These are phyloP conservation scores for Gnathonemus echidnorhynchus DNA, from an alignment of 2,113 vertebrate genomes.

Conservation along the genomic window DNA sequence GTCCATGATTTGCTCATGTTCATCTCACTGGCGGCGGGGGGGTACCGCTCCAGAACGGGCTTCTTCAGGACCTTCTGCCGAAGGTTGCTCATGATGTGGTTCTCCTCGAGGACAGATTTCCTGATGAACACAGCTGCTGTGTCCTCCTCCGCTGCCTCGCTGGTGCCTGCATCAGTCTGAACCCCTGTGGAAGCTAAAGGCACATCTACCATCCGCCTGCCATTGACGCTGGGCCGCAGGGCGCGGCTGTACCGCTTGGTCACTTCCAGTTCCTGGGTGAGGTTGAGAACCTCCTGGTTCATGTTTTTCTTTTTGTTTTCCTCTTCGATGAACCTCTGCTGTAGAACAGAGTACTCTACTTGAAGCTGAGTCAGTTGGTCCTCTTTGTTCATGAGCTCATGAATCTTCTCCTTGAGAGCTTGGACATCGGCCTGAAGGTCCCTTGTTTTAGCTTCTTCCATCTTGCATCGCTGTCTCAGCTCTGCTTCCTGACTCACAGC, in stretches of 20 bases:
- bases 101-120: constrained; percentile 89
- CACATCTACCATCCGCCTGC: constrained; percentile 77
- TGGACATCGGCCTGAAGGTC: constrained; percentile 79
- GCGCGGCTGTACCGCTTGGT: constrained; percentile 80
- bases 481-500: constrained; percentile 74
- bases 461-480: constrained; percentile 69
- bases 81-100: constrained; percentile 90
- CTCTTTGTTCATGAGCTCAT: constrained; percentile 94
- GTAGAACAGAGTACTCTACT: constrained; percentile 78
- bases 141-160: constrained; percentile 70
- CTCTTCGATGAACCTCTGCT: constrained; percentile 78
- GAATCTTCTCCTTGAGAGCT: constrained; percentile 93
- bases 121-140: constrained; percentile 85
- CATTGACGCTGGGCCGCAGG: constrained; percentile 76
- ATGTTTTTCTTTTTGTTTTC: constrained; percentile 76
- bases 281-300: constrained; percentile 70
- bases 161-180: constrained; percentile 71
- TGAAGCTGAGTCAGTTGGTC: constrained; percentile 91
- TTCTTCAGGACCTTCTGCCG: constrained; percentile 78
- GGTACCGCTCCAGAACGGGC: constrained; percentile 80
- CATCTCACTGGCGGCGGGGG: constrained; percentile 75
- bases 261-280: constrained; percentile 79
- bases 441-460: constrained; percentile 77
- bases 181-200: constrained; percentile 76
- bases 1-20: constrained; percentile 74